These are phyloP conservation scores for Procavia capensis DNA, from an alignment of 2,113 vertebrate species.

Conservation along the genomic window DNA sequence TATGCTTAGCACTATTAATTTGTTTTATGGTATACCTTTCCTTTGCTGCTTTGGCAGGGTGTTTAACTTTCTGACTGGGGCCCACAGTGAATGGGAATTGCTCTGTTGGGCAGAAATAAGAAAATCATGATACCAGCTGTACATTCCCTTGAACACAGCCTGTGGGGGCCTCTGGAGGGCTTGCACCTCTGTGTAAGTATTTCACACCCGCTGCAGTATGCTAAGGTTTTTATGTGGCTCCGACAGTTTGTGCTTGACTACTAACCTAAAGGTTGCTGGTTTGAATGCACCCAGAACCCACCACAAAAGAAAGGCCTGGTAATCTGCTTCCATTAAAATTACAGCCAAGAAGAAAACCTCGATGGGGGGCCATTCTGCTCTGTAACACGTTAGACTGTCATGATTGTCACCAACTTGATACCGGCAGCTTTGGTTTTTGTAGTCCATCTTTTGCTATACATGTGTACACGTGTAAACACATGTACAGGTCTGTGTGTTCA, in stretches of 20 bases:
- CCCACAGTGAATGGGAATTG: not conserved
- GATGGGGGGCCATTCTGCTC: not conserved
- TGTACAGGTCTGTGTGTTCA: not conserved
- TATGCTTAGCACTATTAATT: not conserved
- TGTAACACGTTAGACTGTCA: not conserved
- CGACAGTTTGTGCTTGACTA: not conserved
- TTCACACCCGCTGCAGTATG: not conserved
- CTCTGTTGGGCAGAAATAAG: not conserved
- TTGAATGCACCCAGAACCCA: not conserved
- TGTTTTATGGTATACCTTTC: not conserved
- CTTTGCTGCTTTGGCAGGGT: slow-evolving; percentile 9
- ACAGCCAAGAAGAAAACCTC: too few species aligned
- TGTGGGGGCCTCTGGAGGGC: not conserved
- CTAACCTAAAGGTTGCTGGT: not conserved
- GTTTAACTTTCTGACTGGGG: not conserved
- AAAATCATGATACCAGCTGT: not conserved
- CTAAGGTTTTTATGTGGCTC: not conserved
- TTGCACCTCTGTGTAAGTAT: not conserved
- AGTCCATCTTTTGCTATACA: not conserved
- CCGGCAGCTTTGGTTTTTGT: too few species aligned
- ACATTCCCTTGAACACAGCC: not conserved
- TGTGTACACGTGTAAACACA: not conserved
- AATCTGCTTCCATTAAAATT: too few species aligned
- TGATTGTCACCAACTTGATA: not conserved
- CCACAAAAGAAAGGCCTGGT: not conserved